Conservation (phyloP, 2,888 invertebrate genomes). For the Philereme transversata region DNA sequence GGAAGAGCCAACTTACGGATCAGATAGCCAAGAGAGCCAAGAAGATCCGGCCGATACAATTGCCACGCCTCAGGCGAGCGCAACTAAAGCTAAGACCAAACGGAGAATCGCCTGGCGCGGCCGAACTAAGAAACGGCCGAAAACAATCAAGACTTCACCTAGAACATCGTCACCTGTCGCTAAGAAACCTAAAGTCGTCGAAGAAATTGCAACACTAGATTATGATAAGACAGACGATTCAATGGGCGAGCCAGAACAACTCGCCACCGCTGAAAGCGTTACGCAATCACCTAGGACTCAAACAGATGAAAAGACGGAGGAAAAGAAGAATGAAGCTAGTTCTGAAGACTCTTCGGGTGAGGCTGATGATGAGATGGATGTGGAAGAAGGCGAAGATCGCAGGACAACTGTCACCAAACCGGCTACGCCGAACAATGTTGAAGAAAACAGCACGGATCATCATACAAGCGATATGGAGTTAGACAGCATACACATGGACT, state of each 20-base stretch:
- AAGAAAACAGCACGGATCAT: slow-evolving; percentile 75
- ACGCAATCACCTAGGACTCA: slow-evolving; percentile 48
- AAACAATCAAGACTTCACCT: slow-evolving; percentile 47
- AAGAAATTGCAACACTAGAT: slow-evolving; percentile 49
- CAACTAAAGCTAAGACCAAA: slow-evolving; percentile 62
- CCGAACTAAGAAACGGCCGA: slow-evolving; percentile 69
- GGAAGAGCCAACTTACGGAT: slow-evolving; percentile 61
- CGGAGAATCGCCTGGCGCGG: slow-evolving; percentile 81
- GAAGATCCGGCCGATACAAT: slow-evolving; percentile 53
- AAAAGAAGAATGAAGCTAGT: slow-evolving; percentile 75
- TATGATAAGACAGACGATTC: slow-evolving; percentile 63
- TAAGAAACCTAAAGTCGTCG: slow-evolving; percentile 64
- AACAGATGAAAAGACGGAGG: slow-evolving; percentile 53
- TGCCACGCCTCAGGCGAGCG: slow-evolving; percentile 46
- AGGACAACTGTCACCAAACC: slow-evolving; percentile 69
- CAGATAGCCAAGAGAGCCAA: slow-evolving; percentile 78
- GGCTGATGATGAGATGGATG: slow-evolving; percentile 88
- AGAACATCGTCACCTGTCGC: slow-evolving; percentile 56
- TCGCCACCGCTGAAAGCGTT: slow-evolving; percentile 29
- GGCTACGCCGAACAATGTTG: slow-evolving; percentile 61
- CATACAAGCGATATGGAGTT: slow-evolving; percentile 81
- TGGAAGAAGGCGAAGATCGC: slow-evolving; percentile 82
- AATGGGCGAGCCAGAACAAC: slow-evolving; percentile 51
- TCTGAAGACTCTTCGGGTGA: slow-evolving; percentile 86
- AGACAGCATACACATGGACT: slow-evolving; percentile 78